A percentile compares a stretch with the other conserved stretches of the same genome.
Conservation (phyloP, 2,113 vertebrate species). For the Megaleporinus macrocephalus region DNA sequence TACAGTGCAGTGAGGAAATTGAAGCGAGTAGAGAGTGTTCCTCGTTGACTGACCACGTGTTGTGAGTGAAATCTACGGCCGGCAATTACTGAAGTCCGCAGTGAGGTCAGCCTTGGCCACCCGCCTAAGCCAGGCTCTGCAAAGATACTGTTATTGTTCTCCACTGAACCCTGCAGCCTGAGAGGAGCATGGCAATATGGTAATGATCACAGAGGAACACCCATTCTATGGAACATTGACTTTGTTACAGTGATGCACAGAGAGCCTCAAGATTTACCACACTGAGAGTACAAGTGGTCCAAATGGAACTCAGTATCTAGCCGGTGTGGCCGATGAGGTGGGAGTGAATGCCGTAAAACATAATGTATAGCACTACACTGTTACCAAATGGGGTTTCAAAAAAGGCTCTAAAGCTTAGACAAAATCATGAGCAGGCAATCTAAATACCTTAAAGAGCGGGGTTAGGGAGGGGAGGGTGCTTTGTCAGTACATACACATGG, state of each 20-base stretch:
- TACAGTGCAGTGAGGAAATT: not conserved
- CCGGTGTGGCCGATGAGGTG: too few relatives aligned
- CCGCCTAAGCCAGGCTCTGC: not conserved
- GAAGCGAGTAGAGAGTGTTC: not conserved
- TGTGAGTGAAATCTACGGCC: not conserved
- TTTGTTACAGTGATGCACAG: not conserved
- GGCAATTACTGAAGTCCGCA: slow-evolving; percentile 1
- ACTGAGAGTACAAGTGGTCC: not conserved
- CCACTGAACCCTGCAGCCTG: not conserved
- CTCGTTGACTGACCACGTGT: not conserved
- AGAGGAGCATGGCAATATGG: not conserved
- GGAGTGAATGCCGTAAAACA: too few relatives aligned
- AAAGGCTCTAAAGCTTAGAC: too few relatives aligned
- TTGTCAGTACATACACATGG: too few relatives aligned
- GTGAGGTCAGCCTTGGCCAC: not conserved
- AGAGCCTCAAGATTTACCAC: slow-evolving; percentile 8
- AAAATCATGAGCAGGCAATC: too few relatives aligned
- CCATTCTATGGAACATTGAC: not conserved
- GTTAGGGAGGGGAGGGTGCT: too few relatives aligned
- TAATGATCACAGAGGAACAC: not conserved
- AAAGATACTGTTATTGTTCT: slow-evolving; percentile 8
- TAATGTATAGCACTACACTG: too few relatives aligned
- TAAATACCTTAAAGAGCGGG: too few relatives aligned
- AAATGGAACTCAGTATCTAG: not conserved
- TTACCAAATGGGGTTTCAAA: too few relatives aligned